phyloP scores from a whole-genome alignment of 2,113 vertebrate species.

The Passer domesticus region DNA sequence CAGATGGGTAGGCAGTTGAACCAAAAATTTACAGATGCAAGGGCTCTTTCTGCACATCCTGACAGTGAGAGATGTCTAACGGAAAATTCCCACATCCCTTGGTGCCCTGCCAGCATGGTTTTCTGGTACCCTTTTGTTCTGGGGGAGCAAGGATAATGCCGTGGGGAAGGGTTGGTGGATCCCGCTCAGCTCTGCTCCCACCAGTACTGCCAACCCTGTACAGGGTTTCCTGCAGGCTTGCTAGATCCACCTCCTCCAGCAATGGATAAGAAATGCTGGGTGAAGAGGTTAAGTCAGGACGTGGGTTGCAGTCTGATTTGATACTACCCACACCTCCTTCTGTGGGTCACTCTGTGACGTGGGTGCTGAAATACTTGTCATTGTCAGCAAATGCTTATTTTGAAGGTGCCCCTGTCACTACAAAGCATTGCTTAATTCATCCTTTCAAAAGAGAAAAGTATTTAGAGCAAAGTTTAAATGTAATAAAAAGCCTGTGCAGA shows the following conservation, averaged over 20 bases:
- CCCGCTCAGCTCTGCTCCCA: not conserved
- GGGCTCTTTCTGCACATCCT: not conserved
- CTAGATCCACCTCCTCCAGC: not conserved
- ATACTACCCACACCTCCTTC: not conserved
- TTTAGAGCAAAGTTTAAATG: constrained; percentile 42
- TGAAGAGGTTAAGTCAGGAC: not conserved
- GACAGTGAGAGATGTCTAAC: not conserved
- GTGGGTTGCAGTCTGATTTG: not conserved
- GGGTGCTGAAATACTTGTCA: not conserved
- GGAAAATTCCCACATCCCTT: not conserved
- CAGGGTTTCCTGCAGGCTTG: not conserved
- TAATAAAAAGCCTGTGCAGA: not conserved
- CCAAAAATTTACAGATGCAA: not conserved
- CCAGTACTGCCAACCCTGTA: rapidly evolving
- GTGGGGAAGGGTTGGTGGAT: rapidly evolving
- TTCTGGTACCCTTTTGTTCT: not conserved
- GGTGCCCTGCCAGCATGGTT: rapidly evolving
- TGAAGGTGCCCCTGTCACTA: not conserved
- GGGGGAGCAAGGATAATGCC: not conserved
- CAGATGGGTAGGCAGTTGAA: not conserved
- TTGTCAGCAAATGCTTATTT: constrained; percentile 8
- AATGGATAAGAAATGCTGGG: not conserved
- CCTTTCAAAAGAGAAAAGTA: not conserved
- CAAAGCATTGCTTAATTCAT: constrained; percentile 18
- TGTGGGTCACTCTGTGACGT: rapidly evolving